Evolutionary conservation across 2,888 invertebrate species (phyloP).

Genomic region (Eupeodes luniger): DNA sequence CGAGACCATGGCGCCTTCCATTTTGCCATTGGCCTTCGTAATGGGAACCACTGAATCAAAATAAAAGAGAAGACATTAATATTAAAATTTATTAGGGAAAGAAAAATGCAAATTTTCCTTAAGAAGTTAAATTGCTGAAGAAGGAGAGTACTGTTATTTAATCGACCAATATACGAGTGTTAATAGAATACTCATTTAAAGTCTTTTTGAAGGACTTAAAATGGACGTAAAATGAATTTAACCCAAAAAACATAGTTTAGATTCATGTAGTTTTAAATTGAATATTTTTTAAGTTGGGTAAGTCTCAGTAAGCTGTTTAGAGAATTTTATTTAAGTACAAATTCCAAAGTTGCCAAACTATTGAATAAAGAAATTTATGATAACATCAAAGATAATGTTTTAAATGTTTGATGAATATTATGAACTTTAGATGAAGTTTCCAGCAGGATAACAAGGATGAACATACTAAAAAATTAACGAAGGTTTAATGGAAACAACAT

Average conservation of each 20-base stretch:
- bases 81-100: conserved; percentile 23
- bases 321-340: too few species aligned
- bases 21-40: conserved; percentile 99
- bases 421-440: too few species aligned
- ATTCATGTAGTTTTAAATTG: background rate
- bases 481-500: too few species aligned
- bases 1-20: conserved; percentile 98
- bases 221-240: background rate
- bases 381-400: too few species aligned
- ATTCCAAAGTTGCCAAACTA: too few species aligned
- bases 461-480: too few species aligned
- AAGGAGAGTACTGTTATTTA: background rate
- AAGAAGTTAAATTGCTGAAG: background rate
- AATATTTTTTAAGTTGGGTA: too few species aligned
- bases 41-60: conserved; percentile 91
- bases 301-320: too few species aligned
- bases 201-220: background rate
- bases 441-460: too few species aligned
- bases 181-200: background rate
- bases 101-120: conserved; percentile 14
- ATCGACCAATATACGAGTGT: background rate
- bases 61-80: conserved; percentile 15
- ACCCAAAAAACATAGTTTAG: background rate
- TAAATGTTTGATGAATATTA: too few species aligned
- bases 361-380: too few species aligned